Percentiles rank a stretch among this genome's conserved stretches.
Conservation (phyloP, 1,140 invertebrate species). For the Leptinotarsa lineolata region DNA sequence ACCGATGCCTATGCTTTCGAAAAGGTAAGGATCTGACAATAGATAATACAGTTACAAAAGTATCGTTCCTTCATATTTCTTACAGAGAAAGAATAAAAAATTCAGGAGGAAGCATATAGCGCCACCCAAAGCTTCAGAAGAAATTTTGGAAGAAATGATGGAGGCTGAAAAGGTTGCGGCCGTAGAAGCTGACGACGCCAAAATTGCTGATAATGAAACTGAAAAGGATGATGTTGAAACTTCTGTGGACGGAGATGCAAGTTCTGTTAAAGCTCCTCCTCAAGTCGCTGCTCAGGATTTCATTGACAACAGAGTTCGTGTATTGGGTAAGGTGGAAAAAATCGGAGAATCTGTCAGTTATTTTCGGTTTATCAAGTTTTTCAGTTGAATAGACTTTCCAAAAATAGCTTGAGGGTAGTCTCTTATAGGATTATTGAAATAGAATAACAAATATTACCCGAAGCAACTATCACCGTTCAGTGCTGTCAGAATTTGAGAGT, state of each 20-base stretch:
- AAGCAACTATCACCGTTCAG: too few species aligned
- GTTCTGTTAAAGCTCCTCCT: conserved; percentile 21
- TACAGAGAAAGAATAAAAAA: background rate
- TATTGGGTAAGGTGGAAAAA: conserved; percentile 36
- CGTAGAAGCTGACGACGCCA: background rate
- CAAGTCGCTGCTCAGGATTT: conserved; percentile 34
- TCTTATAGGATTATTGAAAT: too few species aligned
- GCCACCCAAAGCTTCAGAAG: background rate
- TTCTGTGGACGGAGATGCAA: background rate
- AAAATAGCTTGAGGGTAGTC: too few species aligned
- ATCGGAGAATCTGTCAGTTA: background rate
- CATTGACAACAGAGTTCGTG: conserved; percentile 41
- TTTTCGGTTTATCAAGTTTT: too few species aligned
- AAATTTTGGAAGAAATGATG: background rate
- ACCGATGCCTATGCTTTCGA: conserved; percentile 39
- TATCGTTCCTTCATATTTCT: background rate
- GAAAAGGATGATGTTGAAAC: background rate
- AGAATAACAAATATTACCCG: too few species aligned
- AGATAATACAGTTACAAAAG: background rate
- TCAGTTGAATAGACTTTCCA: too few species aligned
- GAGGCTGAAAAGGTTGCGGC: background rate
- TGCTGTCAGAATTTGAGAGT: too few species aligned
- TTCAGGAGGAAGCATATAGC: background rate
- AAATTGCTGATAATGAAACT: background rate
- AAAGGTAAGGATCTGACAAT: conserved; percentile 35